These are phyloP conservation scores for Scaptomyza cyrtandrae DNA, from an alignment of 2,888 invertebrate genomes.

Conservation along the genomic window DNA sequence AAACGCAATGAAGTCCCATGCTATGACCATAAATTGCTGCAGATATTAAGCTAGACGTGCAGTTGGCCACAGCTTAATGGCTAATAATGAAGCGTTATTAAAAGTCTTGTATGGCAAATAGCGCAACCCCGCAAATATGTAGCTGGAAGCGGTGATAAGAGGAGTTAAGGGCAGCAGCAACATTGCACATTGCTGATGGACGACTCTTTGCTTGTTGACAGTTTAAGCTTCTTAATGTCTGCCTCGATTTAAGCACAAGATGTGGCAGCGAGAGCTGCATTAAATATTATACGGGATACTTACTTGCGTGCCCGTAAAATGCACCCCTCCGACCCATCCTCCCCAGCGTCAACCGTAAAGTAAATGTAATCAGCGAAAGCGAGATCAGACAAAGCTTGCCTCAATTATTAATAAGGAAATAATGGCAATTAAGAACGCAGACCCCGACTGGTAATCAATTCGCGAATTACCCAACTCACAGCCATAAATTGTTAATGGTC, in stretches of 20 bases:
- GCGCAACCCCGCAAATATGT: neutral
- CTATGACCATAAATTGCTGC: conserved; percentile 29
- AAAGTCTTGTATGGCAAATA: conserved; percentile 37
- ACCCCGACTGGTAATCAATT: conserved; percentile 23
- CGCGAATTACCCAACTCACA: conserved; percentile 5
- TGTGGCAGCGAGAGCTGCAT: neutral
- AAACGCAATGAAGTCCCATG: neutral
- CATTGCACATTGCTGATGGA: conserved; percentile 3
- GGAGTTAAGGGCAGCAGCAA: no score
- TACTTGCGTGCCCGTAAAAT: conserved; percentile 7
- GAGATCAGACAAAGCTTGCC: conserved; percentile 11
- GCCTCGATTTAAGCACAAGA: conserved; percentile 11
- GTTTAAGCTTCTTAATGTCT: conserved; percentile 36
- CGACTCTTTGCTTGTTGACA: conserved; percentile 28
- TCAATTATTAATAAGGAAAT: conserved; percentile 53
- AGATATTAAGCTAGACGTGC: conserved; percentile 53
- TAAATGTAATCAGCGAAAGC: conserved; percentile 17
- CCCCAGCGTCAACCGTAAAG: neutral
- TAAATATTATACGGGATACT: conserved; percentile 17
- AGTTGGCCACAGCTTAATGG: conserved; percentile 57
- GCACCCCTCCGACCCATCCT: neutral
- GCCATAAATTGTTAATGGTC: conserved; percentile 31
- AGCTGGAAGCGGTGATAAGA: no score
- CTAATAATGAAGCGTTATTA: conserved; percentile 67
- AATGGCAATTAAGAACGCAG: conserved; percentile 26